Evolutionary conservation across 2,797 vertebrate species (phyloP), one percentile per base, ranked within the genome.

Genomic region (Pteropus rufus): DNA sequence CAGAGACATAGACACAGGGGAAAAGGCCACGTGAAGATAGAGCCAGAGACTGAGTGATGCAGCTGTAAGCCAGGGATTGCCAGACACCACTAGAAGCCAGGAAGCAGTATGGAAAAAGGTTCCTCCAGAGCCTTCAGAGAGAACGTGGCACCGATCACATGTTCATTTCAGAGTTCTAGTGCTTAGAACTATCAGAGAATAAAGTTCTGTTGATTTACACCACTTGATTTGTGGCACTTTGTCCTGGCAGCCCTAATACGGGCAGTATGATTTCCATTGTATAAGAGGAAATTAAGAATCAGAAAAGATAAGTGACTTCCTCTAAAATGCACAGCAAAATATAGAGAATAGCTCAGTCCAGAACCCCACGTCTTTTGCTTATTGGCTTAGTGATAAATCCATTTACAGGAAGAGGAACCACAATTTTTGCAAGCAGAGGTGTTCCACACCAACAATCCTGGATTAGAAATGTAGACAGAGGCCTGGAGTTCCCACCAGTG

Each of bases 31-130:
- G 3, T 14, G 15, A 65, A 34, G 24, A 34, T 19, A 10, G 5
- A 54, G 18, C 36, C 3, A 8, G 54, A 87, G 10, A 14, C 0
- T 8, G 19, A 1, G 8, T 36, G 7, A 21, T 16, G 7, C 1
- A 73, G 12, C 14, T 5, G 14, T 31, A 10, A 34, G 31, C 8
- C 1, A 60, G 52, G 14, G 11, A 23, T 2, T 44, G 2, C 7
- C 18, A 39, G 23, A 18, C 75, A 10, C 26, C 0, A 1, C 21
- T 4, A 15, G 65, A 39, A 79, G 9, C 85, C 21, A 15, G 16
- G 15, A 72, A 73, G 10, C n/a, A 3, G 11, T 0, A 5, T 39
- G 79, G 10, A 10, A 7, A 80, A 15, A 6, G 14, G 9, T 92
- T 67, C 7, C 29, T 44, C 19, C 31, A 44, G 36, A 11, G 29